Conservation (phyloP, 1,140 invertebrate genomes). For the Panagrolaimus sp. region DNA sequence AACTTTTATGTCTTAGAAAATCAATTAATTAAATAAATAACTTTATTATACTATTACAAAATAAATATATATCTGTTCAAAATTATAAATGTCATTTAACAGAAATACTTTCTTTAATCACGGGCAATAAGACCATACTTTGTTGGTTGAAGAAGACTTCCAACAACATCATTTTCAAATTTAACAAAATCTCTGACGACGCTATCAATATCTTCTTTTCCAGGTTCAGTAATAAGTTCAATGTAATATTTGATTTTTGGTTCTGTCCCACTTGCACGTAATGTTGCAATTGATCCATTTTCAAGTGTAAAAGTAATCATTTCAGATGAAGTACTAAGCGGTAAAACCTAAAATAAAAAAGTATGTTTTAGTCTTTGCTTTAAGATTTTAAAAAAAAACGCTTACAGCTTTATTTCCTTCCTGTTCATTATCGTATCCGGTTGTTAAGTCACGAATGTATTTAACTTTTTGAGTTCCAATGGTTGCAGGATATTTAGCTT, state of each 20-base stretch:
- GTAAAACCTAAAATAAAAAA: constrained; percentile 63
- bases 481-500: constrained; percentile 63
- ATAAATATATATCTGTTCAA: too few relatives aligned
- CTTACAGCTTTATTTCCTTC: constrained; percentile 69
- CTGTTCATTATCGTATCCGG: constrained; percentile 74
- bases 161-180: constrained; percentile 46
- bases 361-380: neutral
- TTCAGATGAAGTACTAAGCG: constrained; percentile 71
- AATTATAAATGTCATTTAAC: neutral
- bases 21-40: too few relatives aligned
- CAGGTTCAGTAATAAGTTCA: constrained; percentile 66
- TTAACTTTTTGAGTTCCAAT: constrained; percentile 72
- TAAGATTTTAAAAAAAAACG: constrained; percentile 24
- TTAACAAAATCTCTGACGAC: constrained; percentile 35
- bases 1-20: too few relatives aligned
- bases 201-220: constrained; percentile 35
- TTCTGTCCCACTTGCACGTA: constrained; percentile 94
- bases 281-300: constrained; percentile 76
- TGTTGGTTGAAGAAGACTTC: constrained; percentile 44
- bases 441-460: constrained; percentile 76
- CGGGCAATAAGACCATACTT: constrained; percentile 50
- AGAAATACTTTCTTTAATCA: neutral
- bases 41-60: too few relatives aligned
- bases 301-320: constrained; percentile 94
- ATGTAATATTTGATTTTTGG: constrained; percentile 97